Evolutionary conservation across 2,797 vertebrate genomes (phyloP).

Genomic region (Aphelocoma californica): DNA sequence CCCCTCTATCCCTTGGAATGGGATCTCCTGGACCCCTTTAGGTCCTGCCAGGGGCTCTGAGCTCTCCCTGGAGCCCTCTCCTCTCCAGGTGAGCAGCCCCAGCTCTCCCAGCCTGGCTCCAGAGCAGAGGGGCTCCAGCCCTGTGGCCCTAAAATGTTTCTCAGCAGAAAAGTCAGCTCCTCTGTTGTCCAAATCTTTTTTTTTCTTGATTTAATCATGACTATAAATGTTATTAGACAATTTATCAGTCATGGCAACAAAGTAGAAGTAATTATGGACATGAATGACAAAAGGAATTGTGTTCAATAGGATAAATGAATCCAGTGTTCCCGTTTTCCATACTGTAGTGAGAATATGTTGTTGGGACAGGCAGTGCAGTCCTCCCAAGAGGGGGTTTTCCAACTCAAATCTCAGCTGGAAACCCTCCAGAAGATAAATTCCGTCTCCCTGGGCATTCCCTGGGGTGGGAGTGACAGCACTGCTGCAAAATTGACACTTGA

Average conservation of each 20-base stretch:
- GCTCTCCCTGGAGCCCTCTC: not conserved
- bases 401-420: not conserved
- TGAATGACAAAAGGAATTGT: not conserved
- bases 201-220: not conserved
- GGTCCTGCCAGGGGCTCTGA: not conserved
- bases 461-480: not conserved
- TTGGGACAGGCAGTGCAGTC: not conserved
- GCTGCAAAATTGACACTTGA: not conserved
- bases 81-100: not conserved
- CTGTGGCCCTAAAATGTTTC: not conserved
- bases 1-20: not conserved
- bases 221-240: not conserved
- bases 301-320: not conserved
- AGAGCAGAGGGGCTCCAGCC: not conserved
- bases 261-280: not conserved
- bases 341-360: not conserved
- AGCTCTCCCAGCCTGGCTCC: not conserved
- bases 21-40: not conserved
- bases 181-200: not conserved
- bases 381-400: not conserved
- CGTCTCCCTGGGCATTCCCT: not conserved
- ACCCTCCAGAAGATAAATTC: not conserved
- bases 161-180: not conserved
- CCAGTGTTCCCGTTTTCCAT: not conserved
- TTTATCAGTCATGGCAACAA: not conserved